These are phyloP conservation scores for Tachypleus tridentatus DNA, from an alignment of 1,140 invertebrate genomes.

Conservation along the genomic window DNA sequence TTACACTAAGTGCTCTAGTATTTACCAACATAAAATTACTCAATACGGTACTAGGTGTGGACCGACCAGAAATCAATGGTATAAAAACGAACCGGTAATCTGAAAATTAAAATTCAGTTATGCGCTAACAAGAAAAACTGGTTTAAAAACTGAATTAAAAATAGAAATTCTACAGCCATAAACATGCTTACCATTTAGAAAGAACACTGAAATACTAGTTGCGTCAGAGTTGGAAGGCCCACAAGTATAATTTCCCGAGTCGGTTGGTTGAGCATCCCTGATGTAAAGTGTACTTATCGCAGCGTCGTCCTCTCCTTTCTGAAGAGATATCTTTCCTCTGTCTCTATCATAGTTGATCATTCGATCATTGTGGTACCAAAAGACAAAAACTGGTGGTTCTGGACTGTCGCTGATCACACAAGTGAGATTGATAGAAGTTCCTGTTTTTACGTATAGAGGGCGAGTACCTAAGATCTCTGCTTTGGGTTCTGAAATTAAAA, in stretches of 20 bases:
- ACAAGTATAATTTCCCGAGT: constrained; percentile 58
- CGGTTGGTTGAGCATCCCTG: constrained; percentile 64
- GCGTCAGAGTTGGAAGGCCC: constrained; percentile 70
- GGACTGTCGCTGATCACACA: constrained; percentile 68
- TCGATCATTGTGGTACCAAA: constrained; percentile 66
- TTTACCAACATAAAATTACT: too few species aligned
- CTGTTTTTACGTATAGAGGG: constrained; percentile 68
- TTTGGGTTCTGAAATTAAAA: too few species aligned
- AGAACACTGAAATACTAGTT: constrained; percentile 66
- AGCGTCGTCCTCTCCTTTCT: constrained; percentile 76
- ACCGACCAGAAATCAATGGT: too few species aligned
- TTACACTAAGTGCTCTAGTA: too few species aligned
- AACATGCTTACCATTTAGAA: constrained; percentile 57
- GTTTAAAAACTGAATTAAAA: too few species aligned
- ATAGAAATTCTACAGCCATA: neutral
- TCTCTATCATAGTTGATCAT: constrained; percentile 57
- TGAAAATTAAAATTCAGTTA: too few species aligned
- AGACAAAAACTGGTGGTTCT: constrained; percentile 59
- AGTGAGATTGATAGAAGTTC: constrained; percentile 75
- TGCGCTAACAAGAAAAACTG: too few species aligned
- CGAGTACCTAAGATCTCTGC: too few species aligned
- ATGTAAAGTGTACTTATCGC: constrained; percentile 78
- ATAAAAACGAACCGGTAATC: too few species aligned
- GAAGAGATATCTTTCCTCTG: constrained; percentile 51
- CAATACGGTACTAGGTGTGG: too few species aligned